Base-by-base conservation (phyloP, 2,888 invertebrate species). In the Cyclophora albipunctata region DNA sequence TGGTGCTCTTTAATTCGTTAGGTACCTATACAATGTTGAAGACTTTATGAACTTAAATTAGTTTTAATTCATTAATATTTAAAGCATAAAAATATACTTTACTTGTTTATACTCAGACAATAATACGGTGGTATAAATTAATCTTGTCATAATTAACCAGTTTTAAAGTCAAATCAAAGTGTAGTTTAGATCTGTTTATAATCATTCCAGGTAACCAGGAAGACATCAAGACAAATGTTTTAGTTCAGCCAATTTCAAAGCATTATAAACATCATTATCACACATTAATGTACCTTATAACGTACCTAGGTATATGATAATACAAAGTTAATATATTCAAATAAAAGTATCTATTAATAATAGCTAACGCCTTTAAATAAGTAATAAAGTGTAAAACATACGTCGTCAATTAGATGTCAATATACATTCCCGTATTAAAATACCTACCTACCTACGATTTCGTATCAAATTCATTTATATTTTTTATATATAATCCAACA, bases 371-470 rank as follows among this genome's bases (percentile, higher is more conserved):
- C 61, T 67, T 62, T 66, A 64, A 55, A 61, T 59, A 61, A 69
- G 63, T 69, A 52, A 60, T 47, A 53, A 34, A 34, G 20, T 50
- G 51, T 46, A 62, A 62, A 55, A 66, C 63, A 63, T 69, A 71
- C 67, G 65, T 74, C 67, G 69, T 71, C 75, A 74, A 47, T 43
- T 69, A 75, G 74, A 77, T 80, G 75, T 81, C 37, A 76, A 77
- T 78, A 75, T 79, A 82, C 77, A 82, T 77, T 81, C 76, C 76
- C 79, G 78, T 85, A 84, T 84, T 86, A 81, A 81, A 85, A 84
- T 85, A 83, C 80, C 86, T 87, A 86, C 84, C 87, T 86, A 87
- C 75, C 86, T 86, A 87, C 78, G 64, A 78, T 78, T 83, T 85
- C 81, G 79, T 86, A 86, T 85, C 82, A 85, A 85, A 84, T 81